Evolutionary conservation across 2,113 vertebrate genomes (phyloP).

Genomic region (Aix galericulata): DNA sequence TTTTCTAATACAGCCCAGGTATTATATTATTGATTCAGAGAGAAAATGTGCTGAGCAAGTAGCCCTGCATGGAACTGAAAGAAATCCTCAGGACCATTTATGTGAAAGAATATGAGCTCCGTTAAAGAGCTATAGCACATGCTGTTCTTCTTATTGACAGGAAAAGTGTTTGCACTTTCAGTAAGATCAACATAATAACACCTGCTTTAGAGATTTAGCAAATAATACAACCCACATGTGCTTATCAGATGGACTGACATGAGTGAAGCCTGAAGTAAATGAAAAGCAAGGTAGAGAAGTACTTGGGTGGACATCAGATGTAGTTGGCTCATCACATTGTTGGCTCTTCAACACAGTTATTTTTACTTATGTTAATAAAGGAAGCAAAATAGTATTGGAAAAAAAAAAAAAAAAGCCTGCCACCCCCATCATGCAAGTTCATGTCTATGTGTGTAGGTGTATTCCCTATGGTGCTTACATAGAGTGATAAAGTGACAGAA

Average conservation of each 20-base stretch:
- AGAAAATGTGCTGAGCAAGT: slow-evolving; percentile 55
- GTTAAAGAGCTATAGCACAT: slow-evolving; percentile 45
- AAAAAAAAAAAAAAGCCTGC: neutral
- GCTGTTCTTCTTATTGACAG: slow-evolving; percentile 24
- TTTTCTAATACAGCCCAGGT: slow-evolving; percentile 50
- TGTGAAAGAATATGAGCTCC: neutral
- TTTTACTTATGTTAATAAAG: neutral
- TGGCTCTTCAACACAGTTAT: neutral
- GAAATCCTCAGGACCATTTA: slow-evolving; percentile 37
- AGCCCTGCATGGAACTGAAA: slow-evolving; percentile 8
- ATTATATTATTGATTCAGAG: slow-evolving; percentile 53
- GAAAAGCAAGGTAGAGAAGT: neutral
- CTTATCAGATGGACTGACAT: neutral
- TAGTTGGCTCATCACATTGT: neutral
- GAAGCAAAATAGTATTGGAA: neutral
- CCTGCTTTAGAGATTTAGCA: neutral
- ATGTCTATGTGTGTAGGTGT: no score
- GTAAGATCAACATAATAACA: slow-evolving; percentile 42
- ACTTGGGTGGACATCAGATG: neutral
- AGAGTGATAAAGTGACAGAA: neutral
- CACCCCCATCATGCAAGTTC: neutral
- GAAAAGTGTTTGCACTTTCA: neutral
- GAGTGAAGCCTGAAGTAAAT: neutral
- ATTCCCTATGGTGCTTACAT: neutral
- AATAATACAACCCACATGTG: accelerated